Evolutionary conservation across 2,113 vertebrate genomes (phyloP), one percentile per base, ranked within the genome.

Genomic region (Equus przewalskii): DNA sequence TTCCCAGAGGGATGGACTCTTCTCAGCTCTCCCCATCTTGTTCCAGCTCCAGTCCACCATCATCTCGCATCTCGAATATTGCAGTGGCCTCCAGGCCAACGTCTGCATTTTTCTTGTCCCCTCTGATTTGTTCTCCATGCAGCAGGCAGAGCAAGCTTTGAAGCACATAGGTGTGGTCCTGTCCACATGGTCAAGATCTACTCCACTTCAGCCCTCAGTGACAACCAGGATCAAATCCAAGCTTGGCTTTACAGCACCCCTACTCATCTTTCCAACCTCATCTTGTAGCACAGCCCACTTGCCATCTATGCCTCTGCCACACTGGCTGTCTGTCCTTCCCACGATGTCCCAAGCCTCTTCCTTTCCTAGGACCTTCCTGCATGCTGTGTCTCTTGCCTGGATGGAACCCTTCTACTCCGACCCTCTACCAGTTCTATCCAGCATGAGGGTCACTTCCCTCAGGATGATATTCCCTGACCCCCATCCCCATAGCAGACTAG

Each of bases 141-240:
- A 33, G 75, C 7, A 24, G 54, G 2, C 76, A 28, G 41, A 41
- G 11, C 4, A 2, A 64, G 79, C n/a, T 36, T 46, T 64, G 65
- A 36, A 28, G 22, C 11, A 0, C 0, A 0, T 0, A 13, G 6
- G 15, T 8, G 33, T 19, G 9, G 7, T 22, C 22, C 7, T 6
- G 60, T 8, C 24, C 78, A 51, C 21, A 13, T 0, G 14, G 49
- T 49, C 26, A 9, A 16, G 7, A 4, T 49, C 24, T 6, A 3
- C 21, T 30, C 13, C 13, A 6, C 9, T 18, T 26, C 30, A 26
- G 36, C 12, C 12, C 46, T 60, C 33, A 0, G 1, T 0, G 67
- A 41, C 26, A 30, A 15, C 30, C 33, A 64, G 41, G 28, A 78
- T 76, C 28, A 13, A 65, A 24, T 36, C 18, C 30, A 33, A 8